phyloP scores from a whole-genome alignment of 2,797 vertebrate genomes.

The Lacerta agilis region DNA sequence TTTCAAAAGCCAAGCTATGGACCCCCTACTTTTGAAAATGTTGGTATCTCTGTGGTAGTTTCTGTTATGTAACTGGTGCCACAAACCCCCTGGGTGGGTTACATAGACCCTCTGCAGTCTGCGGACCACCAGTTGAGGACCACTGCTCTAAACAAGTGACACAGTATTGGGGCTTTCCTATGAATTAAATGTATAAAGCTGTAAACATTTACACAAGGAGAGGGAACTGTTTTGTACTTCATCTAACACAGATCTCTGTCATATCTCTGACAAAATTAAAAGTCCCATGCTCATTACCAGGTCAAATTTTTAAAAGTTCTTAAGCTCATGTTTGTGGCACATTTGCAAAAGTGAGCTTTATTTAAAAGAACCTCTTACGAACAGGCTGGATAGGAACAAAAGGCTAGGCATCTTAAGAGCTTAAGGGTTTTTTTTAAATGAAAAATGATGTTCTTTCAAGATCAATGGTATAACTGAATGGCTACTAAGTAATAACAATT shows the following conservation, averaged over 20 bases:
- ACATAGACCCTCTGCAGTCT: no score
- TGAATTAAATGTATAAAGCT: background rate
- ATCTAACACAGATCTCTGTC: background rate
- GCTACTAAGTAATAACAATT: background rate
- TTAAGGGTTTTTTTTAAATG: background rate
- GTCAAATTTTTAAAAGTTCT: background rate
- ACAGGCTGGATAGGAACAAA: background rate
- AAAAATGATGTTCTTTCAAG: background rate
- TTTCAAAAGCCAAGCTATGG: no score
- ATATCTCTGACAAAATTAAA: slow-evolving; percentile 6
- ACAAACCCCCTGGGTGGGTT: no score
- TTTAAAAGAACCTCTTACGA: background rate
- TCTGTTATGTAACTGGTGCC: no score
- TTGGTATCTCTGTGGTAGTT: no score
- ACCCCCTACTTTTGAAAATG: no score
- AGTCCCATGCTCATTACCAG: background rate
- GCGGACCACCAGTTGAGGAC: no score
- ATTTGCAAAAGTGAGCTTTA: background rate
- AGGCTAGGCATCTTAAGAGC: background rate
- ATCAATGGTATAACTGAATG: background rate
- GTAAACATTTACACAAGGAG: background rate
- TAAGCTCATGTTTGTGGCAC: background rate
- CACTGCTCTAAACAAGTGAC: no score
- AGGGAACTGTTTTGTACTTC: background rate
- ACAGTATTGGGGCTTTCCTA: background rate